Evolutionary conservation across 2,888 invertebrate genomes (phyloP), one percentile per base, ranked within the genome.

Genomic region (Beris chalybata): DNA sequence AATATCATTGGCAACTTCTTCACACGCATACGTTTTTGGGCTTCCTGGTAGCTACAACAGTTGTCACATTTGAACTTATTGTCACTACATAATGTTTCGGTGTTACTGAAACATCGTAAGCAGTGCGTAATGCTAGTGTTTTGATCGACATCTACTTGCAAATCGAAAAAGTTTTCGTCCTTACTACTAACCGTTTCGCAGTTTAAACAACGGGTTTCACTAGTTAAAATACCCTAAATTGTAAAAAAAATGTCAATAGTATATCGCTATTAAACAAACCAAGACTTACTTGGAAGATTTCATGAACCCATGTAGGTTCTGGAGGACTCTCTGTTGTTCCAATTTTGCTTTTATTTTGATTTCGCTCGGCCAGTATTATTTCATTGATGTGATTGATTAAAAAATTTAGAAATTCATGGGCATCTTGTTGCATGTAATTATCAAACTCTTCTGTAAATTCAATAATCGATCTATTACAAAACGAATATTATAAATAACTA

Each of bases 351-450:
- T 74, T 76, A 69, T 73, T 75, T 43, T 68, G 70, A 71, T 81
- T 80, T 12, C 81, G 74, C 65, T 81, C 84, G 90, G 95, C 95
- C 83, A 97, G 85, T 76, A 99, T 93, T 75, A 96, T 95, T 85
- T 97, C 97, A 82, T 96, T 97, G 76, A 97, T 97, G 78, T 96
- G 95, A 83, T 99, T 99, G 71, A 99, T 93, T 70, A 99, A 86
- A 82, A 98, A 99, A 82, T 99, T 99, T 71, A 99, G 86, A 84
- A 99, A 99, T 81, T 99, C 99, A 80, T 99, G 99, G 57, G 99
- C 99, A 89, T 99, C 99, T 83, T 99, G 99, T 82, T 99, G 98
- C 93, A 97, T 95, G 78, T 97, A 99, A 82, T 99, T 99, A 83
- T 99, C 98, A 84, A 99, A 99, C 78, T 97, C 92, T 83, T 97